A percentile compares a stretch with the other conserved stretches of the same genome.
Evolutionary conservation across 1,140 invertebrate species (phyloP).

Genomic region (Parapsyche elsis): DNA sequence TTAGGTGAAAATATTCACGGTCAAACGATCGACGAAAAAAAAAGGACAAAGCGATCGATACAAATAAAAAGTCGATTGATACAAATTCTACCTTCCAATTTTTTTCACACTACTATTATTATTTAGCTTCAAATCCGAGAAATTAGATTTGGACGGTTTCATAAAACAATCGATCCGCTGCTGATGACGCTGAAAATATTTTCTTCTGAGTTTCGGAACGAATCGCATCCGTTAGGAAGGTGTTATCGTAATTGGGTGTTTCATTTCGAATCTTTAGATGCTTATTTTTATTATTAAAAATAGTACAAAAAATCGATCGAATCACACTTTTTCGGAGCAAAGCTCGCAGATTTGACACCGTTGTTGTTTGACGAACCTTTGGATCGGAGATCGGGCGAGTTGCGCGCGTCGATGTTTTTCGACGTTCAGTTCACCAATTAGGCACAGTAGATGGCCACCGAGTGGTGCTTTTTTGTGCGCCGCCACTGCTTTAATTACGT

Average conservation of each 20-base stretch:
- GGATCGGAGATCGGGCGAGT: too few species aligned
- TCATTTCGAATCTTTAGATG: too few species aligned
- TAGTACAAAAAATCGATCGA: too few species aligned
- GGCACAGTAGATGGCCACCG: not conserved
- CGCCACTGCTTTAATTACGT: constrained; percentile 17
- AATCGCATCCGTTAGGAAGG: constrained; percentile 19
- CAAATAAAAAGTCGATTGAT: constrained; percentile 5
- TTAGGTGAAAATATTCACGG: constrained; percentile 36
- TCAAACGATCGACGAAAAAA: constrained; percentile 1
- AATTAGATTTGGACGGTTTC: constrained; percentile 20
- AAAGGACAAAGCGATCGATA: not conserved
- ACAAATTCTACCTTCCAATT: not conserved
- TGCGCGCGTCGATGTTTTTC: not conserved
- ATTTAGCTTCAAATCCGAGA: not conserved
- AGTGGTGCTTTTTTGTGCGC: not conserved
- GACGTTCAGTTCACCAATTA: not conserved
- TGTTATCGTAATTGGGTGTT: not conserved
- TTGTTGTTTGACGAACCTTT: too few species aligned
- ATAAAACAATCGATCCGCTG: constrained; percentile 25
- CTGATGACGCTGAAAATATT: not conserved
- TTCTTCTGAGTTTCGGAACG: not conserved
- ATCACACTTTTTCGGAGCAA: too few species aligned
- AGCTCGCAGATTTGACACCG: too few species aligned
- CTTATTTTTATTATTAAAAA: too few species aligned
- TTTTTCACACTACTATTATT: not conserved